Evolutionary conservation across 37 sponge, comb jelly and placozoan species (phyloP).

Genomic region (Oopsacas minuta): DNA sequence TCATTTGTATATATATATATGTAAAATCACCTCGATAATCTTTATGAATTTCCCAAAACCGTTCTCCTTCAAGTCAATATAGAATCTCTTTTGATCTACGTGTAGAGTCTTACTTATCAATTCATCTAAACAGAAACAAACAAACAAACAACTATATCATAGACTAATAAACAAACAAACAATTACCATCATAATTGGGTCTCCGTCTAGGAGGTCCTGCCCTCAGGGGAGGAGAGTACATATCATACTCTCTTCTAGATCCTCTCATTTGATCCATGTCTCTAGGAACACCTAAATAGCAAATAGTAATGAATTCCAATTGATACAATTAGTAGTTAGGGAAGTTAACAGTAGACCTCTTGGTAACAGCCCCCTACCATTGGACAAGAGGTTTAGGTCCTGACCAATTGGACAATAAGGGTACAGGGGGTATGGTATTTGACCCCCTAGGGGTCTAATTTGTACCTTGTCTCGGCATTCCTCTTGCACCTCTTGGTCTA

Average conservation of each 20-base stretch:
- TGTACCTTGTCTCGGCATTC: conserved; percentile 5
- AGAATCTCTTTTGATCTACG: conserved; percentile 41
- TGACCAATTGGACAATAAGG: too few relatives aligned
- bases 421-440: too few relatives aligned
- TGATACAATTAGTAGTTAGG: too few relatives aligned
- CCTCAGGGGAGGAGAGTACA: neutral
- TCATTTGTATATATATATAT: neutral
- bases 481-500: neutral
- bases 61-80: conserved; percentile 57
- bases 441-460: too few relatives aligned
- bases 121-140: conserved; percentile 30
- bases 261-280: too few relatives aligned
- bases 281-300: too few relatives aligned
- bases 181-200: conserved; percentile 10
- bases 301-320: too few relatives aligned
- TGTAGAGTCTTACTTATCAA: conserved; percentile 42
- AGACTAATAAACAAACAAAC: neutral
- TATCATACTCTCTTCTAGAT: neutral
- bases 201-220: neutral
- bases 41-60: conserved; percentile 61
- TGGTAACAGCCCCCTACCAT: too few relatives aligned
- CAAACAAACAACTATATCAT: too few relatives aligned
- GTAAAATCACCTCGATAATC: conserved; percentile 39
- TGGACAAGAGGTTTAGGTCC: too few relatives aligned
- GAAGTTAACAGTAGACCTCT: too few relatives aligned